Base-by-base conservation (phyloP, 2,888 invertebrate species). In the Dasypolia templi region DNA sequence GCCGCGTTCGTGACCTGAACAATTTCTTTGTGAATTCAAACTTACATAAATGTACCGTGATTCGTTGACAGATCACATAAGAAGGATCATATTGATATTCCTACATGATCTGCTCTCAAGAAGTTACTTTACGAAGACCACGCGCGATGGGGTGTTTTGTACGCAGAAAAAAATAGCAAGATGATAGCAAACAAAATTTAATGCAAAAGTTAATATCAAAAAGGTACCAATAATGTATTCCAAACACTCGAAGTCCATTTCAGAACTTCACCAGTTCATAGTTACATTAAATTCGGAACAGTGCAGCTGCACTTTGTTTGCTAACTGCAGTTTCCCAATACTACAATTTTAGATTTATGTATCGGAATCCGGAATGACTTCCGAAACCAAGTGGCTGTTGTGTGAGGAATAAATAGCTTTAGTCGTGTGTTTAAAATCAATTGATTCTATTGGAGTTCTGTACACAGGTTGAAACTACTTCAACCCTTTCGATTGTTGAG, bases 281-380 rank as follows among this genome's bases (percentile, higher is more conserved):
- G 66, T 77, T 81, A 70, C 56, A 76, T 72, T 68, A 51, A 65
- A 63, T 44, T 53, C 12, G 17, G n/a, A 59, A 61, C 72, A 64
- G 62, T 77, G 58, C 73, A 72, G 58, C 63, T 39, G 61, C 39
- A 72, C 71, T 72, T 56, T 61, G 72, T 75, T 82, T 58, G 26
- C 46, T 26, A 64, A 65, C 81, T 69, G 65, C 74, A 84, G 75
- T 83, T 82, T 63, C 64, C 64, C 49, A 75, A 84, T 77, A 75
- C 64, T 82, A 68, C 72, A 72, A 85, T 85, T 77, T 64, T 72
- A 77, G 77, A 77, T 85, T 82, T 83, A 83, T 85, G 73, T 72
- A 61, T 66, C 49, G 53, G 68, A 69, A 62, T 72, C 70, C 46
- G 56, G 65, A 56, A 58, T 29, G 70, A 69, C 73, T 66, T 85